These are phyloP conservation scores for Adelosebastes latens DNA, from an alignment of 2,797 vertebrate genomes.

Conservation along the genomic window DNA sequence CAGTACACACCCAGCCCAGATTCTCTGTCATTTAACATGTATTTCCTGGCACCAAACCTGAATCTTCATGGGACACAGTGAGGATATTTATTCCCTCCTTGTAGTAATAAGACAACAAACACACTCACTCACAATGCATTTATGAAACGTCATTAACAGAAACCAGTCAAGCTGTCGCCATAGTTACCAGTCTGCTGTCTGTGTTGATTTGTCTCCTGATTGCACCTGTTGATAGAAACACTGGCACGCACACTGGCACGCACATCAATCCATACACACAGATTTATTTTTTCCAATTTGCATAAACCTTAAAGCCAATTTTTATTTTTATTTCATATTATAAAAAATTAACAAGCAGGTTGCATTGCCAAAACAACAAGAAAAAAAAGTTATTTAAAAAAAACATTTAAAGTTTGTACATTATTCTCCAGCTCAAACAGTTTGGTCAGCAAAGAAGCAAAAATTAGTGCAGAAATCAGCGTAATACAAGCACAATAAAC, in stretches of 20 bases:
- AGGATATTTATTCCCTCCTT: not conserved
- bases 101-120: not conserved
- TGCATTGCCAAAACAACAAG: not conserved
- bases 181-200: not conserved
- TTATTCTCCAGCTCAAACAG: constrained; percentile 3
- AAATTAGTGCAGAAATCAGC: not conserved
- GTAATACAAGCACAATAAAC: not conserved
- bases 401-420: not conserved
- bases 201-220: not conserved
- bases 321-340: not conserved
- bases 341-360: constrained; percentile 1
- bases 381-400: not conserved
- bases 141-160: not conserved
- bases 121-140: not conserved
- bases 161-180: constrained; percentile 7
- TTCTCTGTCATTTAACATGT: not conserved
- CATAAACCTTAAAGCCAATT: not conserved
- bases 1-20: not conserved
- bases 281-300: not conserved
- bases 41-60: not conserved
- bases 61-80: not conserved
- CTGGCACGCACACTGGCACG: not conserved
- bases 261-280: not conserved
- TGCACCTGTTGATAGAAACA: not conserved
- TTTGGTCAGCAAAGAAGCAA: not conserved